Evolutionary conservation across 2,888 invertebrate species (phyloP), one percentile per base, ranked within the genome.

Genomic region (Clostera curtula): DNA sequence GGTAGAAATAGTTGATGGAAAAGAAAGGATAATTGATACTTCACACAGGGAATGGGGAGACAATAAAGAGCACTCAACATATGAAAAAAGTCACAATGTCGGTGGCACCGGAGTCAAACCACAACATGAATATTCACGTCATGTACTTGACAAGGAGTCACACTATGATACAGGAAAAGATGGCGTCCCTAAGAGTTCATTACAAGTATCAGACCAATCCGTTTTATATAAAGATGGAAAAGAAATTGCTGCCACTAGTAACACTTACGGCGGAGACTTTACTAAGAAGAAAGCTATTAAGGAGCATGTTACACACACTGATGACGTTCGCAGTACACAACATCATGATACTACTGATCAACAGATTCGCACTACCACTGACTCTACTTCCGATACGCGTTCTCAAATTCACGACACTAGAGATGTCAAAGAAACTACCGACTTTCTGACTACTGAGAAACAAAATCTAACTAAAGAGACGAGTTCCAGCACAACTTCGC

Each of bases 1-100:
- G 3, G 79, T 90, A 31, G 88, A 90, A 73, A 76, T 88, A 24
- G 79, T 88, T 15, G 87, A 89, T 53, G 89, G 89, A 2, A 86
- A 88, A 55, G 87, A 89, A 62, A 68, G 76, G 34, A 68, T 88
- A 17, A 73, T 88, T 6, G 88, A 88, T 35, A 80, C 83, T 40
- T 80, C 86, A 38, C 86, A 86, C 27, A 83, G 87, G 50, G 88
- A 89, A 65, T 83, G 86, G 66, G 87, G 86, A 23, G 84, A 84
- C 33, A 85, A 70, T 48, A 74, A 85, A 46, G 79, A 82, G 24
- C 75, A 73, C 50, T 61, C 74, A 4, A 73, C 82, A 13, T 68
- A 86, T 37, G 88, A 89, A 56, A 80, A 80, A 41, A 82, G 86
- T 41, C 79, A 85, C 28, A 82, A 82, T 27, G 70, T 82, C 26